phyloP scores from a whole-genome alignment of 2,797 vertebrate species.

The Euthynnus affinis region DNA sequence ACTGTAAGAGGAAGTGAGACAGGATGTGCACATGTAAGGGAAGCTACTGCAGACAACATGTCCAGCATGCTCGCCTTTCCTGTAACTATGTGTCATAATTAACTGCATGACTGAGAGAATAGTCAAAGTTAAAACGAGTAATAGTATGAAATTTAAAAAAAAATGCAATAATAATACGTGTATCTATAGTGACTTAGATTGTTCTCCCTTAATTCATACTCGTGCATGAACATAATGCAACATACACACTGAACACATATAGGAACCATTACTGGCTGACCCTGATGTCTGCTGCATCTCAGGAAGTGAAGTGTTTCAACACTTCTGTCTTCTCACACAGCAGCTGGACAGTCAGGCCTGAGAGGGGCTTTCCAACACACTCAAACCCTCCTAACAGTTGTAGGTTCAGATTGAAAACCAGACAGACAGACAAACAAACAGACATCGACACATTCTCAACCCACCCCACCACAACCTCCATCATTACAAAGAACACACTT shows the following conservation, averaged over 20 bases:
- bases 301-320: conserved; percentile 77
- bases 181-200: neutral
- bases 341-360: conserved; percentile 65
- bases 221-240: neutral
- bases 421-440: conserved; percentile 62
- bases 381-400: conserved; percentile 52
- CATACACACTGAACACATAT: conserved; percentile 26
- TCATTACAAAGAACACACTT: conserved; percentile 57
- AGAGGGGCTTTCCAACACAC: conserved; percentile 72
- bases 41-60: conserved; percentile 47
- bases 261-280: conserved; percentile 10
- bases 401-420: conserved; percentile 60
- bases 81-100: conserved; percentile 31
- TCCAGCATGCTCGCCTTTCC: conserved; percentile 20
- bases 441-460: conserved; percentile 41
- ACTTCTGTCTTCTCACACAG: conserved; percentile 66
- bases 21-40: conserved; percentile 50
- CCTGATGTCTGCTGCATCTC: conserved; percentile 46
- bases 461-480: conserved; percentile 50
- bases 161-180: neutral
- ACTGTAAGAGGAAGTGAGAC: conserved; percentile 63
- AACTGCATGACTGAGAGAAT: conserved; percentile 6
- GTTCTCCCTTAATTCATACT: neutral
- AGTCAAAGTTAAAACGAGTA: neutral
- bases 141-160: neutral